Base-by-base conservation (phyloP, 2,113 vertebrate genomes). In the Tretioscincus oriximinensis region DNA sequence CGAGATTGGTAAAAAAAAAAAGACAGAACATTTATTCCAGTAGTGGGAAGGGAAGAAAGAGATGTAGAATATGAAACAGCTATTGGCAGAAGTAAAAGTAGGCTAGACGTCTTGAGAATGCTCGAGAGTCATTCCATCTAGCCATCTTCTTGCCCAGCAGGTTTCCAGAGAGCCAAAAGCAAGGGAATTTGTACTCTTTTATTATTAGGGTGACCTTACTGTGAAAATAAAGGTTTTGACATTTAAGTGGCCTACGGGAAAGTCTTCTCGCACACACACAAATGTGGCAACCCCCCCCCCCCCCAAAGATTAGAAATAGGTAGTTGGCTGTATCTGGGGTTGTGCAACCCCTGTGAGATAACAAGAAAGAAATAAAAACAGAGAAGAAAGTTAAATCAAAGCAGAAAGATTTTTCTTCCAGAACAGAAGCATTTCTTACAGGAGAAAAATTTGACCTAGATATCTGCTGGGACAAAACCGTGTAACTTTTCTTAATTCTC, bases 41-140 rank as follows among this genome's bases (percentile, higher is more conserved):
- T 24, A 47, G 35, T 18, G 31, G 8, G 61, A 1, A 45, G 21
- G 14, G 41, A 8, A 1, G 73, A 74, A 77, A 89, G 86, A 90
- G 70, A 70, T 51, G 61, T 76, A 89, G 88, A 89, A 90, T 84
- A 86, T 60, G 79, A 90, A 92, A 84, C 85, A 90, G 88, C 85
- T 90, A 90, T 84, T 87, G 81, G 64, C 9, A 12, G 12, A 0
- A 29, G 5, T 85, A 78, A 71, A 80, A 47, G 82, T 82, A 86
- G 54, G 89, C 82, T 81, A 85, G 54, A 18, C 26, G 14, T 81
- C 76, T 84, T 83, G 54, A 82, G 88, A 84, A 87, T 86, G 86
- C 47, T 60, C 28, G 76, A 73, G 78, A 90, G 84, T 85, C 88
- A 80, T 87, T 82, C 65, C 77, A 79, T 58, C 61, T 85, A 82